phyloP scores from a whole-genome alignment of 2,797 vertebrate species.

The Austrolebias charrua region DNA sequence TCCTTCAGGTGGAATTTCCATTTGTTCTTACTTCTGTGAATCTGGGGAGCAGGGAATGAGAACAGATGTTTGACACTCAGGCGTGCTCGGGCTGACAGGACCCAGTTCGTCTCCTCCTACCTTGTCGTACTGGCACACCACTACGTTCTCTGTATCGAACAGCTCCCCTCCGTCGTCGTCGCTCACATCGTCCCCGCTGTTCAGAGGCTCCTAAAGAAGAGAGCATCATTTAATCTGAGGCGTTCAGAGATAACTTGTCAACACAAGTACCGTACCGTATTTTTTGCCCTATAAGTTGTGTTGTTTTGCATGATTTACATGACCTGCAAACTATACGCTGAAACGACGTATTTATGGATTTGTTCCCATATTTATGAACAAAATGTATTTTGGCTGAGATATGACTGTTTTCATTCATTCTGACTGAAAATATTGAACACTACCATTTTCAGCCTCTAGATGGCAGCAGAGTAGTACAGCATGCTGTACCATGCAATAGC shows the following conservation, averaged over 20 bases:
- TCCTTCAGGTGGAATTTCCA: conserved; percentile 99
- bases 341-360: too few species aligned
- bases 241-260: background rate
- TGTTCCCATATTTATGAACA: too few species aligned
- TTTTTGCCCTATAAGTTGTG: too few species aligned
- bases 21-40: conserved; percentile 99
- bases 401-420: too few species aligned
- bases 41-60: conserved; percentile 77
- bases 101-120: conserved; percentile 63
- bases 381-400: too few species aligned
- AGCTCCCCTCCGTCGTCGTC: conserved; percentile 97
- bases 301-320: too few species aligned
- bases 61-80: conserved; percentile 30
- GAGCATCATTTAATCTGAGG: background rate
- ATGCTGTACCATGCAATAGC: too few species aligned
- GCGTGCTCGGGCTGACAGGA: background rate
- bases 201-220: conserved; percentile 88
- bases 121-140: conserved; percentile 99
- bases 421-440: too few species aligned
- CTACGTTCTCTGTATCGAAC: conserved; percentile 98
- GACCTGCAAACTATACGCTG: too few species aligned
- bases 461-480: too few species aligned
- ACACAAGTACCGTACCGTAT: too few species aligned
- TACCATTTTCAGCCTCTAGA: too few species aligned
- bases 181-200: conserved; percentile 96